These are phyloP conservation scores for Gymnoscelis rufifasciata DNA, from an alignment of 2,888 invertebrate genomes.

Conservation along the genomic window DNA sequence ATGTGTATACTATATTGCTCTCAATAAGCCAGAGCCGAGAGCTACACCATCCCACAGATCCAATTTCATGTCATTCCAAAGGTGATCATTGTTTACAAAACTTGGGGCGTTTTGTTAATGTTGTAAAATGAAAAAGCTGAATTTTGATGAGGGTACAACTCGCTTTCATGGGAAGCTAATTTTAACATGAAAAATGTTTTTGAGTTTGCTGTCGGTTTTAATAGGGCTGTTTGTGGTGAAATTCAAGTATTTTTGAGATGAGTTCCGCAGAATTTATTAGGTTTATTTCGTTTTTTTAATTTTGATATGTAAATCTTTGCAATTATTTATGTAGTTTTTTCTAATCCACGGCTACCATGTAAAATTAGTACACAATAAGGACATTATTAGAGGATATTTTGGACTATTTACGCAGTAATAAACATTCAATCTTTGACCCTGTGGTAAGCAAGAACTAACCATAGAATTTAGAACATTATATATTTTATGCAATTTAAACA, in stretches of 20 bases:
- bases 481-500: too few relatives aligned
- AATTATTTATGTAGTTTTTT: too few relatives aligned
- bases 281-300: too few relatives aligned
- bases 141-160: constrained; percentile 10
- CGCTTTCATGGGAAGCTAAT: constrained; percentile 5
- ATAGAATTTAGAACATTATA: too few relatives aligned
- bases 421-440: too few relatives aligned
- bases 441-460: too few relatives aligned
- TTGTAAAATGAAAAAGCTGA: constrained; percentile 4
- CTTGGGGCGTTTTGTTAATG: constrained; percentile 1
- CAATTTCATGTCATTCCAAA: constrained; percentile 14
- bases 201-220: constrained; percentile 1
- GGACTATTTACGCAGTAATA: too few relatives aligned
- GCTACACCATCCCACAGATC: constrained; percentile 34
- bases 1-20: background rate
- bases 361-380: too few relatives aligned
- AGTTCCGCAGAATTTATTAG: background rate
- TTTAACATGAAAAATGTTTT: background rate
- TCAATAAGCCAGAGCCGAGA: constrained; percentile 11
- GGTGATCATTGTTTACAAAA: constrained; percentile 19
- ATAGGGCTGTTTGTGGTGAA: background rate
- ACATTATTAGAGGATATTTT: too few relatives aligned
- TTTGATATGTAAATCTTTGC: too few relatives aligned
- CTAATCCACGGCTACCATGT: too few relatives aligned
- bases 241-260: background rate